phyloP scores from a whole-genome alignment of 2,113 vertebrate species.

The Laticauda colubrina region DNA sequence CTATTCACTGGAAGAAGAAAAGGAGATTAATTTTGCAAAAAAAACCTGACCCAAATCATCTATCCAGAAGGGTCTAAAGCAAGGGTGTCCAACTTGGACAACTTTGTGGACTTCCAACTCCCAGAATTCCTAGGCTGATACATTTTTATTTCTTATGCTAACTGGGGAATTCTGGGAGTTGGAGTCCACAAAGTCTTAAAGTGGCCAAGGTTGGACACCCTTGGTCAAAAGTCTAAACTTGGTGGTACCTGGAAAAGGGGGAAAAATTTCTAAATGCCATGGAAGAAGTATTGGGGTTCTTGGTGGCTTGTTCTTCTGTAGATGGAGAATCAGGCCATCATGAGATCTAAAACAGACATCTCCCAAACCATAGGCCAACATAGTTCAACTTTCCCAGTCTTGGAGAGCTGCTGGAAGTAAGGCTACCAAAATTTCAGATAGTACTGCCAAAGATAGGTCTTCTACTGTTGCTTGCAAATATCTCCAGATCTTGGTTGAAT shows the following conservation, averaged over 20 bases:
- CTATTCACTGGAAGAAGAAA: slow-evolving; percentile 78
- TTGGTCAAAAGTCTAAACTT: neutral
- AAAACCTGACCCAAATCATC: neutral
- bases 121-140: neutral
- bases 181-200: neutral
- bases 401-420: neutral
- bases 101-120: neutral
- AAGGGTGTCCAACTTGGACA: neutral
- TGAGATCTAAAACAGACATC: neutral
- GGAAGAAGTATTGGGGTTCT: neutral
- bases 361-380: neutral
- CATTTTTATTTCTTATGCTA: neutral
- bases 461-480: neutral
- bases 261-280: neutral
- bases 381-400: neutral
- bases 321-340: neutral
- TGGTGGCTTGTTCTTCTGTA: neutral
- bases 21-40: neutral
- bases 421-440: neutral
- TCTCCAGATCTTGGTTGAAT: neutral
- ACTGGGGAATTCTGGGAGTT: neutral
- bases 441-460: neutral
- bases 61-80: neutral
- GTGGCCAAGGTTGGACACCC: neutral
- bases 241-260: too few relatives aligned